Base-by-base conservation (phyloP, 2,113 vertebrate species). In the Eubucco bourcierii region DNA sequence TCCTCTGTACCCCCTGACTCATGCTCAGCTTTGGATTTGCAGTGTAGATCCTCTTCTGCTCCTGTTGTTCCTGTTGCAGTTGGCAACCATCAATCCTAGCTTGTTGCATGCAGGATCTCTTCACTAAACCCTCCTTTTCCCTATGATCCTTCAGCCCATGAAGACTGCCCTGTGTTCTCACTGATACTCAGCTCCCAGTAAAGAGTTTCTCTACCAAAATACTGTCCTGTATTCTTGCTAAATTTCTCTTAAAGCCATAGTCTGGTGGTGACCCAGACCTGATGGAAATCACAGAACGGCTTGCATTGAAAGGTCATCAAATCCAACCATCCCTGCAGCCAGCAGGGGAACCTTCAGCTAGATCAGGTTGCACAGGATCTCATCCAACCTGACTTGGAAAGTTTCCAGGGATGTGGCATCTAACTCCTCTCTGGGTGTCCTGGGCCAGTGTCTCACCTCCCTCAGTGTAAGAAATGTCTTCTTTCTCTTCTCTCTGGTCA, bases 241-340 rank as follows among this genome's bases (percentile, higher is more conserved):
- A 15, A 15, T 67, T 76, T 65, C 55, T 66, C 78, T 14, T 21
- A 44, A 20, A 83, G 17, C n/a, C 68, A 24, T 33, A 50, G 31
- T 41, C 17, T 0, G 0, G 6, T 20, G 19, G 4, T 46, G 24
- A 46, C 3, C 27, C 55, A 87, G n/a, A 63, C 6, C 12, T 37
- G 64, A 47, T 39, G 16, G 47, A 44, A 53, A 17, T 20, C 17
- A 59, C 12, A 31, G 56, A 31, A 58, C 12, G 21, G 52, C 23
- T 53, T 53, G 52, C 9, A 5, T 53, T 12, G 52, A 23, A 53
- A 53, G 52, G 21, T 53, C 52, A 53, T 53, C 52, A 24, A 39
- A 39, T 41, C 41, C 41, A 13, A 41, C 13, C 41, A 41, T 41
- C 41, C 41, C 41, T 41, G 41, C 41, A 41, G 41, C 15, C 5